Evolutionary conservation across 2,888 invertebrate genomes (phyloP), one percentile per base, ranked within the genome.

Genomic region (Strigamia crassipes): DNA sequence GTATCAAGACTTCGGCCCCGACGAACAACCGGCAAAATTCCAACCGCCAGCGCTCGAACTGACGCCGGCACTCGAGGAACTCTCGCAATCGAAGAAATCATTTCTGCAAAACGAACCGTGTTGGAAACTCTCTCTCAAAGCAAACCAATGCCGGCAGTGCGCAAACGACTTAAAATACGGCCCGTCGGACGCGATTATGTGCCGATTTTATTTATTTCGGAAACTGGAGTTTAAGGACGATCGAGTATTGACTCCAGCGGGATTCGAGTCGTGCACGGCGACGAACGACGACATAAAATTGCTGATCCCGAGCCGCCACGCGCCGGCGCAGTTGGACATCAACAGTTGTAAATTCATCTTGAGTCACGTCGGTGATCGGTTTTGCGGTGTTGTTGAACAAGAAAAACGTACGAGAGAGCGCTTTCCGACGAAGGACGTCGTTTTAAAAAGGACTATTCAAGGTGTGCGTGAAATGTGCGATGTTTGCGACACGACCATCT

Each of bases 381-480:
- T 97, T 90, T 97, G 97, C 90, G 94, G 96, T 89, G 91, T 97
- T 86, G 91, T 96, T 86, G 92, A 94, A 86, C 96, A 97, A 88
- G 97, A 97, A 87, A 93, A 61, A 61, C 9, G 61, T 61, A 61
- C 18, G 5, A 1, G 23, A 3, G 21, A 61, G 3, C 61, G 61
- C 3, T 61, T 61, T 31, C 8, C 8, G 15, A 27, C 5, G 31
- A 93, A 93, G 87, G 93, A 92, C 83, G 93, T 97, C 86, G 96
- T 96, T 18, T 98, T 98, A 97, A 98, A 98, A 87, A 92, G 96
- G 85, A 95, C 97, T 3, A 96, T 98, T 41, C 94, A 95, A 87
- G 97, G 96, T 23, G 96, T 97, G 34, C 90, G 98, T 42, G 98
- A 99, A 89, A 96, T 98, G 92, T 99, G 99, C 88, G 99, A 99